Conservation (phyloP, 2,888 invertebrate species). For the Callyntrura guangdongensis region DNA sequence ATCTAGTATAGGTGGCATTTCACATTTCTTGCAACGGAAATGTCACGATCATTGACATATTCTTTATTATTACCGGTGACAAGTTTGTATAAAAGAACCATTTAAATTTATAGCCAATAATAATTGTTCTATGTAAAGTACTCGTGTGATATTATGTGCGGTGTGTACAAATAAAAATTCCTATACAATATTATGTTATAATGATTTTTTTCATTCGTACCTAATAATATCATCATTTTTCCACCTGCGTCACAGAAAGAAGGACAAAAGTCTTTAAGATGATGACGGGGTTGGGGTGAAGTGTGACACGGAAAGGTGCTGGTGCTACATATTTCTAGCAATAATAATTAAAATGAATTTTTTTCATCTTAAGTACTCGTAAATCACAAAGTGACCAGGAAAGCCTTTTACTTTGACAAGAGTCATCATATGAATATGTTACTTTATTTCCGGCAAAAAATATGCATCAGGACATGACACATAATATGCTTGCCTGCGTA, state of each 20-base stretch:
- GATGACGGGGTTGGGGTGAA: neutral
- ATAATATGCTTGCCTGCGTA: no score
- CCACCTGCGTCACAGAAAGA: neutral
- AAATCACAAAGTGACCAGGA: constrained; percentile 63
- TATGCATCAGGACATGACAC: neutral
- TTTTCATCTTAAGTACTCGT: constrained; percentile 15
- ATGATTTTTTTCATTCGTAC: constrained; percentile 20
- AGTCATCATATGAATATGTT: constrained; percentile 39
- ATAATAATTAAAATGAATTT: constrained; percentile 49
- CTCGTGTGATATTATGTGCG: neutral
- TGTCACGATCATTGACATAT: constrained; percentile 71
- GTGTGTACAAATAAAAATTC: constrained; percentile 40
- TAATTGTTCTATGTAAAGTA: constrained; percentile 18
- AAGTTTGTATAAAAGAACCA: constrained; percentile 53
- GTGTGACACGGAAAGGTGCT: neutral
- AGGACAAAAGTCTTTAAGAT: neutral
- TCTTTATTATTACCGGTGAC: constrained; percentile 46
- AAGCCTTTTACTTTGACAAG: constrained; percentile 54
- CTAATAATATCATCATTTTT: neutral
- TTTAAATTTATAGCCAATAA: constrained; percentile 65
- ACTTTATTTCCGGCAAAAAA: constrained; percentile 1
- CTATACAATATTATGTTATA: neutral
- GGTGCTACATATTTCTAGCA: neutral
- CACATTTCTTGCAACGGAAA: constrained; percentile 61
- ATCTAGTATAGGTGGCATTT: neutral